Evolutionary conservation across 2,797 vertebrate genomes (phyloP).

Genomic region (Intellagama lesueurii): DNA sequence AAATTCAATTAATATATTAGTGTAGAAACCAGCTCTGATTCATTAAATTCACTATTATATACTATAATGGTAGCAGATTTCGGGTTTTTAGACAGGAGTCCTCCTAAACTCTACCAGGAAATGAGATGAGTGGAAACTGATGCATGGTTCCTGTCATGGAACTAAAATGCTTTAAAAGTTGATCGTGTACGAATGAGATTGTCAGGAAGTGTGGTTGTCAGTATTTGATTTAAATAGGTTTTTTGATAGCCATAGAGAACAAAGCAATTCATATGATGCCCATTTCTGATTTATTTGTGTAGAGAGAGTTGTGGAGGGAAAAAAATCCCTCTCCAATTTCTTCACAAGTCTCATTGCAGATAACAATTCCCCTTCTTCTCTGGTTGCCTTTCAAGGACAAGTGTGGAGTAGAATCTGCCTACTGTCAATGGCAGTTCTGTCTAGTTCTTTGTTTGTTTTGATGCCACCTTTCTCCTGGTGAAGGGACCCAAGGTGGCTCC

Average conservation of each 20-base stretch:
- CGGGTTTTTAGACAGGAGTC: not conserved
- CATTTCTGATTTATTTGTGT: not conserved
- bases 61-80: not conserved
- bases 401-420: not conserved
- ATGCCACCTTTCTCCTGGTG: too few species aligned
- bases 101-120: not conserved
- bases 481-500: too few species aligned
- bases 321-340: not conserved
- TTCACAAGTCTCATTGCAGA: not conserved
- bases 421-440: not conserved
- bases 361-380: not conserved
- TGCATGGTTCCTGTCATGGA: too few species aligned
- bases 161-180: too few species aligned
- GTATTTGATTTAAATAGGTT: too few species aligned
- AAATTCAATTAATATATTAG: not conserved
- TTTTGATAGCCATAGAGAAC: not conserved
- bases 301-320: not conserved
- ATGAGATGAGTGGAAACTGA: not conserved
- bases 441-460: too few species aligned
- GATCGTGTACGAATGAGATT: too few species aligned
- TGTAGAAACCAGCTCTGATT: not conserved
- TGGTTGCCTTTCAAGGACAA: not conserved
- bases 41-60: not conserved
- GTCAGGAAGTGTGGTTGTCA: too few species aligned
- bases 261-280: not conserved